Percentiles rank a stretch among this genome's conserved stretches.
Conservation (phyloP, 1,140 invertebrate genomes). For the Samia ricini region DNA sequence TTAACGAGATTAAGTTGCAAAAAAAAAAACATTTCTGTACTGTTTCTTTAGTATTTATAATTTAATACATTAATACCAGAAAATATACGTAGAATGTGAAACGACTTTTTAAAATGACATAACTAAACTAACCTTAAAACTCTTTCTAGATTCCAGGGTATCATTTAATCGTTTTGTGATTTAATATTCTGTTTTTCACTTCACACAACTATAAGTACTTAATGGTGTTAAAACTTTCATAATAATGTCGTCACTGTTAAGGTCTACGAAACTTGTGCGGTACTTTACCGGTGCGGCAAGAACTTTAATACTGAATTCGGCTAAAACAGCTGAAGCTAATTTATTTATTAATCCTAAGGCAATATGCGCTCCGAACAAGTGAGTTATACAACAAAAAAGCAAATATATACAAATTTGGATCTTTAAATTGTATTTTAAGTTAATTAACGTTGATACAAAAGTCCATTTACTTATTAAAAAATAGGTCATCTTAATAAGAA, state of each 20-base stretch:
- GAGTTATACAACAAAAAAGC: conserved; percentile 25
- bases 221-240: conserved; percentile 30
- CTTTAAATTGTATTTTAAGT: neutral
- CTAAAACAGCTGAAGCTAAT: conserved; percentile 64
- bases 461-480: no score
- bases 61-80: no score
- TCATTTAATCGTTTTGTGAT: conserved; percentile 2
- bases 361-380: conserved; percentile 55
- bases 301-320: conserved; percentile 80
- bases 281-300: conserved; percentile 83
- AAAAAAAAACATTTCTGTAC: no score
- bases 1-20: no score
- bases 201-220: neutral
- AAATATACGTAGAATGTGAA: neutral
- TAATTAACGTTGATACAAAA: no score
- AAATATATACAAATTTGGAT: neutral
- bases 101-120: conserved; percentile 11
- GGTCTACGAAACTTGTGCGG: conserved; percentile 83
- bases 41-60: no score
- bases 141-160: conserved; percentile 5
- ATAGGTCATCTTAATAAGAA: no score
- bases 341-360: conserved; percentile 56
- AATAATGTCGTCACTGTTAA: conserved; percentile 81
- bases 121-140: conserved; percentile 18
- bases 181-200: neutral